A percentile compares a stretch with the other conserved stretches of the same genome.
Evolutionary conservation across 2,797 vertebrate genomes (phyloP).

Genomic region (Hydrocynus forskahlii): DNA sequence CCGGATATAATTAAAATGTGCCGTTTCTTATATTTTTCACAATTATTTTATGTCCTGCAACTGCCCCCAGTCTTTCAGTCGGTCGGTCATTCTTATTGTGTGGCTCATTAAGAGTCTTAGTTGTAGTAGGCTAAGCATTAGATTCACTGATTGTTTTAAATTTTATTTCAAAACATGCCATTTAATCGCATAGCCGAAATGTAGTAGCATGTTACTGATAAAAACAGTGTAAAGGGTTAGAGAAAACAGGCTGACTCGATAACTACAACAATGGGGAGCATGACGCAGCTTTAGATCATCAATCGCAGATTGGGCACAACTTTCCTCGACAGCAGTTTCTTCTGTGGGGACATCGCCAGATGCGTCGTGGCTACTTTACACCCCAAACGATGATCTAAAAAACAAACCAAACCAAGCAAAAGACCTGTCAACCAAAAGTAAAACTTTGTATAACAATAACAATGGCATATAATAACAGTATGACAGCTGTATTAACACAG

Average conservation of each 20-base stretch:
- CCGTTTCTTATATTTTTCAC: not conserved
- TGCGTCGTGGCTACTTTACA: slow-evolving; percentile 71
- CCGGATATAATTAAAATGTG: not conserved
- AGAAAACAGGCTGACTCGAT: slow-evolving; percentile 46
- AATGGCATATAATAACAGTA: not conserved
- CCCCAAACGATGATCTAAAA: slow-evolving; percentile 25
- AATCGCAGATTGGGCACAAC: slow-evolving; percentile 76
- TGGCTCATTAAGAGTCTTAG: not conserved
- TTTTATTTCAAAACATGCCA: not conserved
- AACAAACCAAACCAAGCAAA: not conserved
- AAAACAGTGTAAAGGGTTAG: slow-evolving; percentile 22
- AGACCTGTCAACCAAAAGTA: not conserved
- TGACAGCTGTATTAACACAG: not conserved
- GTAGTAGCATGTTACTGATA: not conserved
- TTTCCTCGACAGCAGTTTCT: slow-evolving; percentile 71
- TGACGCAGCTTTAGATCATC: slow-evolving; percentile 74
- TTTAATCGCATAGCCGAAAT: not conserved
- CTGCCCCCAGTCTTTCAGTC: not conserved
- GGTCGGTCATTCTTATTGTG: not conserved
- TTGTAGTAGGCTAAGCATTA: not conserved
- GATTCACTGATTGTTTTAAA: not conserved
- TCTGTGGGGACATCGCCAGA: slow-evolving; percentile 68
- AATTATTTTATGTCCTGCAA: not conserved
- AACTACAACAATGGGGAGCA: slow-evolving; percentile 58
- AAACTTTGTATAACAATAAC: not conserved